Conservation (phyloP, 23 tunicate genomes). For the Styela clava region DNA sequence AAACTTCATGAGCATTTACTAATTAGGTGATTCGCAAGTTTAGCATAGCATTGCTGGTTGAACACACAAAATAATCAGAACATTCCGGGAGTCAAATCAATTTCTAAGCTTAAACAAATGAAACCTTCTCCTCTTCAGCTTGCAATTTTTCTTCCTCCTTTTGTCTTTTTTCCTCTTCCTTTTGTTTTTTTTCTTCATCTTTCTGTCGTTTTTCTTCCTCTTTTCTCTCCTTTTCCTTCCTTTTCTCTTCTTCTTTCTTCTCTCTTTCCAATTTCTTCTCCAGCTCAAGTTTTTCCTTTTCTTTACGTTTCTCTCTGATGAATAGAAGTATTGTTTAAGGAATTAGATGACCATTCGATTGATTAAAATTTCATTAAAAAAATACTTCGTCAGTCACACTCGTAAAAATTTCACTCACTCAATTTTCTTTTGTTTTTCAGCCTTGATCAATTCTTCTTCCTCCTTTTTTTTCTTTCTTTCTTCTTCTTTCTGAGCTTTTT, state of each 20-base stretch:
- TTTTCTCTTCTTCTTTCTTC: slow-evolving; percentile 67
- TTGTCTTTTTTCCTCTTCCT: slow-evolving; percentile 43
- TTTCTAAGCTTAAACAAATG: too few relatives aligned
- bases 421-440: slow-evolving; percentile 53
- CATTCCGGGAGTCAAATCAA: too few relatives aligned
- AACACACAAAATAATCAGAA: too few relatives aligned
- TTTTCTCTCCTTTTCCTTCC: slow-evolving; percentile 48
- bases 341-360: background rate
- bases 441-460: slow-evolving; percentile 60
- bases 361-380: background rate
- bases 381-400: background rate
- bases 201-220: slow-evolving; percentile 47
- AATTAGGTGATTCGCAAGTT: too few relatives aligned
- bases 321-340: background rate
- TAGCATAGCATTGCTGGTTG: too few relatives aligned
- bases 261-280: slow-evolving; percentile 51
- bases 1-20: too few relatives aligned
- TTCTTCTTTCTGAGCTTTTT: slow-evolving; percentile 64
- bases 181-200: slow-evolving; percentile 69
- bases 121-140: slow-evolving; percentile 51
- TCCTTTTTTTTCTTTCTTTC: slow-evolving; percentile 63
- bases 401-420: slow-evolving; percentile 59
- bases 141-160: slow-evolving; percentile 71
- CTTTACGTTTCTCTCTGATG: slow-evolving; percentile 54
- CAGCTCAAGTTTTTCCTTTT: slow-evolving; percentile 70